Conservation (phyloP, 1,140 invertebrate species). For the Euwallacea similis region DNA sequence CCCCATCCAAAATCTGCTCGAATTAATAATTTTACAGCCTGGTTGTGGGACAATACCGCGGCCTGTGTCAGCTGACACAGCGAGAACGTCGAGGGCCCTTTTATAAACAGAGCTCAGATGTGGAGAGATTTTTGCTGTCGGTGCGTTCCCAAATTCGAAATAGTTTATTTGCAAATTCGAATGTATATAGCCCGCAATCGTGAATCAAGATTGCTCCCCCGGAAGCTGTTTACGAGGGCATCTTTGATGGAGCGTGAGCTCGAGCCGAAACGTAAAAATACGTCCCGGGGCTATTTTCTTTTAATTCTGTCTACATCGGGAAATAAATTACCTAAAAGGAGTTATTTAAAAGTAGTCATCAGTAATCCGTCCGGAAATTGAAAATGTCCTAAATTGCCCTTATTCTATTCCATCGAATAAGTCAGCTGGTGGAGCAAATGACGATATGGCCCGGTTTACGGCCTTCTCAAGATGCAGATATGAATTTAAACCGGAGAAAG, state of each 20-base stretch:
- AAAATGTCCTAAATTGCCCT: conserved; percentile 14
- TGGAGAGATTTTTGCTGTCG: no score
- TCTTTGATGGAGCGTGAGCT: conserved; percentile 2
- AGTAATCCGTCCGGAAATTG: conserved; percentile 8
- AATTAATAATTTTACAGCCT: conserved; percentile 1
- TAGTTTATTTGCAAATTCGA: no score
- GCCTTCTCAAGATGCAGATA: conserved; percentile 33
- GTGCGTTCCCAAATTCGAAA: no score
- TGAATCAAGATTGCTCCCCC: no score
- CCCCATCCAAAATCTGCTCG: conserved; percentile 1
- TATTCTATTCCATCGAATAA: conserved; percentile 17
- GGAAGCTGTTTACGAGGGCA: no score
- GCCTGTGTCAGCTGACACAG: conserved; percentile 11
- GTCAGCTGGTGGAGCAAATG: conserved; percentile 29
- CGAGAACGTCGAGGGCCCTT: conserved; percentile 8
- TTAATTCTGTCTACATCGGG: conserved; percentile 18
- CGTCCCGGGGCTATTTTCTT: conserved; percentile 13
- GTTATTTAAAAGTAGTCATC: neutral
- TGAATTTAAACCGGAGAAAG: conserved; percentile 28
- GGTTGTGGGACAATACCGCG: conserved; percentile 4
- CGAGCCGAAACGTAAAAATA: neutral
- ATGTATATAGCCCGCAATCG: no score
- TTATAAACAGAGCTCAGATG: conserved; percentile 8
- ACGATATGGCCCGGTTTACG: conserved; percentile 26
- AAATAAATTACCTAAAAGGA: conserved; percentile 8